phyloP scores from a whole-genome alignment of 2,888 invertebrate species.

The Trissoscelio sp. region DNA sequence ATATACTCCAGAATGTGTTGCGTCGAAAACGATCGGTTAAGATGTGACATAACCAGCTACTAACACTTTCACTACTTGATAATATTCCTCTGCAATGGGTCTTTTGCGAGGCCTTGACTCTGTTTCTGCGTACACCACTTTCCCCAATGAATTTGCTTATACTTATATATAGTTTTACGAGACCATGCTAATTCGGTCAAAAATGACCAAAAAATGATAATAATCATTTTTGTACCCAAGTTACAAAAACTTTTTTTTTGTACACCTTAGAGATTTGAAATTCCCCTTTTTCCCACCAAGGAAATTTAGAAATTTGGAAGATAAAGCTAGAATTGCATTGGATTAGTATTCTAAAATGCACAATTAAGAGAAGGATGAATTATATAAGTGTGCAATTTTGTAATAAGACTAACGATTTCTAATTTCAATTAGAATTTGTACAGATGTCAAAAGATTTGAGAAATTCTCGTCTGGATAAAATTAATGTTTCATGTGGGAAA shows the following conservation, averaged over 20 bases:
- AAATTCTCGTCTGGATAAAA: no score
- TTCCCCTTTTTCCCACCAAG: no score
- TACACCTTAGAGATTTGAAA: no score
- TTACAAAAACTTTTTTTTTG: background rate
- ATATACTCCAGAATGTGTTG: slow-evolving; percentile 44
- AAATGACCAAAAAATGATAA: no score
- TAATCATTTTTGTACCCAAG: no score
- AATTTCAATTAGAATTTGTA: slow-evolving; percentile 6
- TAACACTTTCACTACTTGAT: slow-evolving; percentile 71
- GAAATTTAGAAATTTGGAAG: no score
- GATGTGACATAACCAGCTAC: slow-evolving; percentile 71
- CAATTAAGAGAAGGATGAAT: slow-evolving; percentile 1
- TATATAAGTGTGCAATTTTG: slow-evolving; percentile 7
- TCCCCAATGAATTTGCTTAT: slow-evolving; percentile 56
- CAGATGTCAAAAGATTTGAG: background rate
- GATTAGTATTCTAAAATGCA: background rate
- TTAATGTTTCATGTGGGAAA: no score
- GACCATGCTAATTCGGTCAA: slow-evolving; percentile 27
- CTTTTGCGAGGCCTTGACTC: slow-evolving; percentile 73
- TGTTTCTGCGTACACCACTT: slow-evolving; percentile 67
- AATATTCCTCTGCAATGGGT: slow-evolving; percentile 67
- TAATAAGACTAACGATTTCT: slow-evolving; percentile 8
- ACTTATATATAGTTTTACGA: slow-evolving; percentile 32
- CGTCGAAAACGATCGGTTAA: slow-evolving; percentile 58
- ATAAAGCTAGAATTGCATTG: no score